These are phyloP conservation scores for Oedothorax gibbosus DNA, from an alignment of 1,140 invertebrate species.

Conservation along the genomic window DNA sequence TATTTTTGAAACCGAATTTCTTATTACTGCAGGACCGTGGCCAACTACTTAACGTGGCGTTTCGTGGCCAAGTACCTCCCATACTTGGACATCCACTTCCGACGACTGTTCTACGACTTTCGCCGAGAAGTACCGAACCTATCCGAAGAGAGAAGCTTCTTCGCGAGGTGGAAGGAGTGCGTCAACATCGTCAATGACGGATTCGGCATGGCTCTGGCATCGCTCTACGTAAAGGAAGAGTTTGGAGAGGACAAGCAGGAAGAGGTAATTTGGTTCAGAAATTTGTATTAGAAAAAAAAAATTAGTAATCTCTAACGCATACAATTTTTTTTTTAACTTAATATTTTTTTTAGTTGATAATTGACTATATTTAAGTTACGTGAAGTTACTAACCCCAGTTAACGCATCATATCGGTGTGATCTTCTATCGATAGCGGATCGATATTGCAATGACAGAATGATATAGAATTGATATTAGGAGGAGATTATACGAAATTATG, in stretches of 20 bases:
- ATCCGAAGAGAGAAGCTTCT: conserved; percentile 63
- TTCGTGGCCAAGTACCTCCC: conserved; percentile 72
- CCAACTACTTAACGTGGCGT: conserved; percentile 74
- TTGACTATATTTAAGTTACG: no score
- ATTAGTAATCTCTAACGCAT: background rate
- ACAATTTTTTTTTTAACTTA: no score
- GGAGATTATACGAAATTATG: no score
- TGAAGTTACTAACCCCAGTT: no score
- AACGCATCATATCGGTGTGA: no score
- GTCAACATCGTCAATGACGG: conserved; percentile 73
- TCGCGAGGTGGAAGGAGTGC: conserved; percentile 73
- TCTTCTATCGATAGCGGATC: no score
- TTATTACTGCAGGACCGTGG: conserved; percentile 67
- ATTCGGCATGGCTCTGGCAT: conserved; percentile 73
- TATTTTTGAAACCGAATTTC: background rate
- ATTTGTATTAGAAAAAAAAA: background rate
- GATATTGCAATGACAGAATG: no score
- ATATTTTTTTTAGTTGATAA: no score
- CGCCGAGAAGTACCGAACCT: conserved; percentile 65
- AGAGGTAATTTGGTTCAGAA: conserved; percentile 65
- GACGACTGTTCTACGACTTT: conserved; percentile 69
- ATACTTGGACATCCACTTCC: conserved; percentile 71
- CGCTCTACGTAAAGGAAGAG: conserved; percentile 72
- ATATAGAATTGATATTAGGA: no score
- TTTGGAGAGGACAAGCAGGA: conserved; percentile 70